A percentile compares a stretch with the other conserved stretches of the same genome.
Conservation (phyloP, 2,113 vertebrate genomes). For the Hippopotamus amphibius region DNA sequence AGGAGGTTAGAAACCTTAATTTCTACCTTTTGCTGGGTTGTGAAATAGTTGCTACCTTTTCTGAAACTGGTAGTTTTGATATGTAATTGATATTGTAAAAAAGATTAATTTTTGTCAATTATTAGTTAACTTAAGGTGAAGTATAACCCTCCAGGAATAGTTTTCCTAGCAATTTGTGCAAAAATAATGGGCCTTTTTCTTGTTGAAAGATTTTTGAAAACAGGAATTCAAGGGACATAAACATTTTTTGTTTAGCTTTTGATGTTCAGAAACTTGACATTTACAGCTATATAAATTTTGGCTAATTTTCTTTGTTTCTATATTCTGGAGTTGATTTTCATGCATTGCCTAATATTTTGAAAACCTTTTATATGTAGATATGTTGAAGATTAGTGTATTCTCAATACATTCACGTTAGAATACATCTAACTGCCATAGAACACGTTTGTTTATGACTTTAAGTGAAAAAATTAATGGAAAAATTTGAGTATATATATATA, state of each 20-base stretch:
- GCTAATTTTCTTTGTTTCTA: conserved; percentile 43
- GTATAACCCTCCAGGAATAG: background rate
- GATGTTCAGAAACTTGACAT: conserved; percentile 28
- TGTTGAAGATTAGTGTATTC: background rate
- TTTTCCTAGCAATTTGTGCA: conserved; percentile 18
- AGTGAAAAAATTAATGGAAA: conserved; percentile 23
- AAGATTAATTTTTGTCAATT: background rate
- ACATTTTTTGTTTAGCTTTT: conserved; percentile 17
- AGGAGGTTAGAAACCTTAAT: background rate
- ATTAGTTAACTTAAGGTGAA: conserved; percentile 32
- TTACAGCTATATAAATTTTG: conserved; percentile 21
- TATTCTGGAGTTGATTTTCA: conserved; percentile 50
- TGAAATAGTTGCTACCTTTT: background rate
- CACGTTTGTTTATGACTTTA: conserved; percentile 42
- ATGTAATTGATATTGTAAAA: background rate
- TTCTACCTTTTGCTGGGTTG: conserved; percentile 47
- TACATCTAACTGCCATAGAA: background rate
- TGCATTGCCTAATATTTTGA: conserved; percentile 32
- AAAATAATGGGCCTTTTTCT: background rate
- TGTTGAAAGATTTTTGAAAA: conserved; percentile 47
- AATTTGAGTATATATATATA: background rate
- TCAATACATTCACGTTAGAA: conserved; percentile 27
- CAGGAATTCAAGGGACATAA: background rate
- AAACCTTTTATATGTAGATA: conserved; percentile 38
- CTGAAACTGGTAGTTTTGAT: conserved; percentile 37